Conservation (phyloP, 2,888 invertebrate genomes). For the Aelia acuminata region DNA sequence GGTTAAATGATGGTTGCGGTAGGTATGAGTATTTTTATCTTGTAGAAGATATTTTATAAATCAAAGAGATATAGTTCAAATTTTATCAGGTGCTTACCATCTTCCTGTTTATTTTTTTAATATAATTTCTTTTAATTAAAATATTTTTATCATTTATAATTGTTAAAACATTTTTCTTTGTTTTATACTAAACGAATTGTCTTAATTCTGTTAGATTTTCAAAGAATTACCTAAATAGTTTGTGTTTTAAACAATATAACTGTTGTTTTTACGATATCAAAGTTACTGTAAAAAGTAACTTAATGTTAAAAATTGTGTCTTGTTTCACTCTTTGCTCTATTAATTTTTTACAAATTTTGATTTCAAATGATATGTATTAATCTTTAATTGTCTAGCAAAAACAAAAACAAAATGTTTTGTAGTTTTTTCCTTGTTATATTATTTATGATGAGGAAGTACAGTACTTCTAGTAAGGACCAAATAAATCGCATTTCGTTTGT, state of each 20-base stretch:
- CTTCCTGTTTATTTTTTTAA: conserved; percentile 10
- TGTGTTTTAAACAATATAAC: no score
- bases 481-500: background rate
- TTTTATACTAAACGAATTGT: background rate
- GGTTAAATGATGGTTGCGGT: background rate
- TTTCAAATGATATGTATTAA: no score
- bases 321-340: no score
- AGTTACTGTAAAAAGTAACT: no score
- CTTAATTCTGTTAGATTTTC: no score
- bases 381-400: no score
- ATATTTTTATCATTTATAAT: background rate
- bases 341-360: no score
- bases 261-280: no score
- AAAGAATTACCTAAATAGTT: no score
- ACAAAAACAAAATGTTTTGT: no score
- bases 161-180: background rate
- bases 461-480: background rate
- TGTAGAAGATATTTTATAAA: background rate
- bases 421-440: no score
- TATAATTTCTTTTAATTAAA: background rate
- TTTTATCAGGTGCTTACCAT: background rate
- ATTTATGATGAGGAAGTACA: background rate
- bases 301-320: no score
- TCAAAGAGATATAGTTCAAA: conserved; percentile 35
- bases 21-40: background rate